phyloP scores from a whole-genome alignment of 2,888 invertebrate genomes.

The Bombylius discolor region DNA sequence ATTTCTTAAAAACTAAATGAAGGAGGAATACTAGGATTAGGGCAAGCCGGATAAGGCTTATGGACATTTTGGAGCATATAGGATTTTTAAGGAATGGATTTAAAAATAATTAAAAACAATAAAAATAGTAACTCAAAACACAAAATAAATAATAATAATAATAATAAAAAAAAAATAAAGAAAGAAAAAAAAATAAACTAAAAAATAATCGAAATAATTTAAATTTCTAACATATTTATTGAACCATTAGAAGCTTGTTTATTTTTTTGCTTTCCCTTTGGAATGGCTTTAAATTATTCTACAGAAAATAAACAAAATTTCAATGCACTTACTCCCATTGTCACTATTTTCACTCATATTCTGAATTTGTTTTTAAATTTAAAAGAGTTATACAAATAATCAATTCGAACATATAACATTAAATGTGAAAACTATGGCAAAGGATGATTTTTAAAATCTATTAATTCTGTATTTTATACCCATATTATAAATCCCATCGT shows the following conservation, averaged over 20 bases:
- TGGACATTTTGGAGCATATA: conserved; percentile 34
- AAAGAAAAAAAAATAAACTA: neutral
- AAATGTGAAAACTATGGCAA: conserved; percentile 24
- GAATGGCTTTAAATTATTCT: too few species aligned
- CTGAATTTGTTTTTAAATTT: too few species aligned
- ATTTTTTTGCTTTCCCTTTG: too few species aligned
- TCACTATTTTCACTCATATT: too few species aligned
- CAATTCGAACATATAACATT: too few species aligned
- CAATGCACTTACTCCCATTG: too few species aligned
- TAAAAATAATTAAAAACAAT: conserved; percentile 13
- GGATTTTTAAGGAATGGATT: conserved; percentile 14
- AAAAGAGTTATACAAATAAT: too few species aligned
- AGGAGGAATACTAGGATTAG: conserved; percentile 39
- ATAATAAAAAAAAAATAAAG: conserved; percentile 1
- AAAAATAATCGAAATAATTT: neutral
- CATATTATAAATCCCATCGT: conserved; percentile 37
- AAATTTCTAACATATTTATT: too few species aligned
- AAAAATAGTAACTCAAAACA: neutral
- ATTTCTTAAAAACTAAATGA: conserved; percentile 40
- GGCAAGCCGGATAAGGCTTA: conserved; percentile 47
- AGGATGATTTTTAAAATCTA: too few species aligned
- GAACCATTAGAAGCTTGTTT: too few species aligned
- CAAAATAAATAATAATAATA: neutral
- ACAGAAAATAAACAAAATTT: too few species aligned
- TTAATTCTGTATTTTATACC: conserved; percentile 22